Evolutionary conservation across 2,888 invertebrate species (phyloP).

Genomic region (Rhodophaea formosa): DNA sequence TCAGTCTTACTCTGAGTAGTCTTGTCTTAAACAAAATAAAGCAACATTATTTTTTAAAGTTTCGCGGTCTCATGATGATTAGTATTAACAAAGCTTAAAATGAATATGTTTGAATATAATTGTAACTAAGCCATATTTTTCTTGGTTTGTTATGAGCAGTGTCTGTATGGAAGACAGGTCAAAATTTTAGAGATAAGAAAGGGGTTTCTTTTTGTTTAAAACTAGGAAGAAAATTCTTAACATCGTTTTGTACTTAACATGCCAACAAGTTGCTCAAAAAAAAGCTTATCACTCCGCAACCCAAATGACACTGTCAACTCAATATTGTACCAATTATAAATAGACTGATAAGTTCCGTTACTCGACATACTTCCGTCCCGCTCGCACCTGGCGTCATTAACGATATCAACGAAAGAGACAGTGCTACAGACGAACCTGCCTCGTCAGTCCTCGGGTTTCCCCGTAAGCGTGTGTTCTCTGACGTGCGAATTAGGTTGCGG

Average conservation of each 20-base stretch:
- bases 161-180: no score
- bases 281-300: constrained; percentile 28
- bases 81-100: no score
- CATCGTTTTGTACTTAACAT: not conserved
- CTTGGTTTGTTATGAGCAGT: no score
- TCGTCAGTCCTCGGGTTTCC: constrained; percentile 60
- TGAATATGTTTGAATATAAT: no score
- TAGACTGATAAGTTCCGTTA: constrained; percentile 70
- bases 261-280: not conserved
- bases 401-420: constrained; percentile 37
- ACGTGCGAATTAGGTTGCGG: constrained; percentile 37
- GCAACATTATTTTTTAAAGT: no score
- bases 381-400: constrained; percentile 30
- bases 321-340: constrained; percentile 60
- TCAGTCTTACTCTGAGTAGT: no score
- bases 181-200: no score
- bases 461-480: constrained; percentile 54
- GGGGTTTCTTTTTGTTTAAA: no score
- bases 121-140: no score
- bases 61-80: no score
- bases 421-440: constrained; percentile 47
- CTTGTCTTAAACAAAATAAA: no score
- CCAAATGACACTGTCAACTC: constrained; percentile 53
- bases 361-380: constrained; percentile 35
- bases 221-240: not conserved